phyloP scores from a whole-genome alignment of 2,888 invertebrate species.

The Petrolisthes manimaculis region DNA sequence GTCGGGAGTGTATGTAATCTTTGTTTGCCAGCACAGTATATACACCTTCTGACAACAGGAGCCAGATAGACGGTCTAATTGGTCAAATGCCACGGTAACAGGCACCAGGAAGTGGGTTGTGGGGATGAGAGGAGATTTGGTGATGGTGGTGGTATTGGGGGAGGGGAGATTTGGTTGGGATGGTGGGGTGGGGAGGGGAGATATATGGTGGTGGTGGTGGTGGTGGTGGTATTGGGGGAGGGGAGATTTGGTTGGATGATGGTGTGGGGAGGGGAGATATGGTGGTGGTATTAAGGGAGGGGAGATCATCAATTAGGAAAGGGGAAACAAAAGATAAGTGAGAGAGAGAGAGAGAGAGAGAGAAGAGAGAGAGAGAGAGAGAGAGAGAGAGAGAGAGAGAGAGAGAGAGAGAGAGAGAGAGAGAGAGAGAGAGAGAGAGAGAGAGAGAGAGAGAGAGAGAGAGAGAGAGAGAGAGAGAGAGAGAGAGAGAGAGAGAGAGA shows the following conservation, averaged over 20 bases:
- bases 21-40: too few relatives aligned
- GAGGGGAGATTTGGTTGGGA: too few relatives aligned
- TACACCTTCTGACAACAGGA: too few relatives aligned
- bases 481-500: not conserved
- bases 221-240: too few relatives aligned
- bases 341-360: not conserved
- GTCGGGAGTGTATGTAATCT: too few relatives aligned
- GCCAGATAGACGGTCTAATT: too few relatives aligned
- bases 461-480: not conserved
- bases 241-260: not conserved
- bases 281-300: not conserved
- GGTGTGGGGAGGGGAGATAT: not conserved
- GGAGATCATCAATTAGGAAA: not conserved
- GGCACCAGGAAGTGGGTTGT: too few relatives aligned
- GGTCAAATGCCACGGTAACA: too few relatives aligned
- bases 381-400: not conserved
- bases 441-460: not conserved
- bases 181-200: too few relatives aligned
- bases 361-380: conserved; percentile 7
- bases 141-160: too few relatives aligned
- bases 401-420: not conserved
- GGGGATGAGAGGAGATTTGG: too few relatives aligned
- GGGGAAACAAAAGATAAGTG: not conserved
- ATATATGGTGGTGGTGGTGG: too few relatives aligned
- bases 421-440: conserved; percentile 6